Conservation (phyloP, 2,797 vertebrate genomes). For the Halcyon leucocephala region DNA sequence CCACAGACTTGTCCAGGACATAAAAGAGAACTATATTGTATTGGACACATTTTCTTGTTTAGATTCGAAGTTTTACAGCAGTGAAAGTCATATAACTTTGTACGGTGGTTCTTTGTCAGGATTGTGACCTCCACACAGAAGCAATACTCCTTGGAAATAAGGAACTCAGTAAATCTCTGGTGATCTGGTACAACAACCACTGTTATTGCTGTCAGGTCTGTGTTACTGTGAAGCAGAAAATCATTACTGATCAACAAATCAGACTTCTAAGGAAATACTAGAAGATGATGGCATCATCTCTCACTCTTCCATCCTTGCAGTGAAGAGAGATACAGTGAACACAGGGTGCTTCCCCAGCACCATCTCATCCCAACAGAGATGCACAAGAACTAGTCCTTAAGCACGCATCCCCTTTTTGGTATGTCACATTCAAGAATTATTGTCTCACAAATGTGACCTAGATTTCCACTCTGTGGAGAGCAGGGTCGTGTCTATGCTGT, state of each 20-base stretch:
- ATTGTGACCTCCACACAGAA: neutral
- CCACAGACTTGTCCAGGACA: neutral
- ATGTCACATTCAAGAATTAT: neutral
- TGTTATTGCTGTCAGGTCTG: neutral
- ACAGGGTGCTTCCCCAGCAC: neutral
- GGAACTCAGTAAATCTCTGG: slow-evolving; percentile 23
- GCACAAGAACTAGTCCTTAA: neutral
- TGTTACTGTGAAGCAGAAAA: slow-evolving; percentile 9
- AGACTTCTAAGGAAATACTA: neutral
- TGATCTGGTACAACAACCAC: neutral
- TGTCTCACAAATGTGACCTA: neutral
- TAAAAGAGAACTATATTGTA: slow-evolving; percentile 22
- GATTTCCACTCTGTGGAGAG: neutral
- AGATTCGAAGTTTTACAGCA: slow-evolving; percentile 33
- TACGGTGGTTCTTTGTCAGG: neutral
- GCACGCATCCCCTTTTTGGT: neutral
- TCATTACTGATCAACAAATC: slow-evolving; percentile 32
- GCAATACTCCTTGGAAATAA: neutral
- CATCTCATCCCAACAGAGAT: neutral
- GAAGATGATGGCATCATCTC: neutral
- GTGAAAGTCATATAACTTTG: neutral
- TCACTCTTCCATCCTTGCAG: neutral
- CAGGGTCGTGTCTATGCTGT: neutral
- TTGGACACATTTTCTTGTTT: slow-evolving; percentile 39
- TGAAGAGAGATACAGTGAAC: neutral